Percentiles rank a stretch among this genome's conserved stretches.
These are phyloP conservation scores for Tamias sibiricus DNA, from an alignment of 2,113 vertebrate genomes.

Conservation along the genomic window DNA sequence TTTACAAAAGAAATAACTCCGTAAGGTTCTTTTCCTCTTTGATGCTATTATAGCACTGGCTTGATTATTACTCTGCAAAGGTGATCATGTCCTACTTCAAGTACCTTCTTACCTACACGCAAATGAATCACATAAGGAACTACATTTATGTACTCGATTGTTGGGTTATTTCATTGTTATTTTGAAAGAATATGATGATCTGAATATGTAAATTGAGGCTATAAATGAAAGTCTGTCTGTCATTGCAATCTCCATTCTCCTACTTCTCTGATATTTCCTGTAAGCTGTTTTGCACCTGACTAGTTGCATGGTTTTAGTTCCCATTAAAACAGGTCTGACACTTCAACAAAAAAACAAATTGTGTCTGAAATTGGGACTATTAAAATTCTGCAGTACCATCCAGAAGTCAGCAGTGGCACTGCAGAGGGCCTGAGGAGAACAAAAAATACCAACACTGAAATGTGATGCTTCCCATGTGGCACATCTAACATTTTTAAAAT, in stretches of 20 bases:
- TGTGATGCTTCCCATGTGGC: not conserved
- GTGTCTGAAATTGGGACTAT: conserved; percentile 75
- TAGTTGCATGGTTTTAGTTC: conserved; percentile 56
- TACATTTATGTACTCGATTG: conserved; percentile 14
- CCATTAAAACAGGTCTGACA: conserved; percentile 75
- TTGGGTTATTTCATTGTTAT: conserved; percentile 54
- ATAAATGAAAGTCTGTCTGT: conserved; percentile 54
- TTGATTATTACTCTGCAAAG: conserved; percentile 39
- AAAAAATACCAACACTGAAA: conserved; percentile 63
- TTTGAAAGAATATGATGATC: conserved; percentile 54
- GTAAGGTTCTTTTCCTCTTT: conserved; percentile 51
- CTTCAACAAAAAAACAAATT: conserved; percentile 77
- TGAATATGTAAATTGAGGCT: conserved; percentile 54
- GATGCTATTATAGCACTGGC: not conserved
- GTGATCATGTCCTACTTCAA: conserved; percentile 46
- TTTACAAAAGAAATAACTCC: conserved; percentile 70
- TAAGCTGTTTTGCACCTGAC: conserved; percentile 70
- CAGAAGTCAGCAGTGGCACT: conserved; percentile 65
- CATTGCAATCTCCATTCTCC: conserved; percentile 32
- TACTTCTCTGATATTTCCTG: conserved; percentile 49
- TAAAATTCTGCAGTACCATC: conserved; percentile 73
- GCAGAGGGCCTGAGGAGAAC: conserved; percentile 45
- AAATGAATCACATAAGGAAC: conserved; percentile 35
- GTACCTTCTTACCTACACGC: not conserved
- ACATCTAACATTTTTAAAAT: conserved; percentile 65